Conservation (phyloP, 2,113 vertebrate species). For the Noturus placidus region DNA sequence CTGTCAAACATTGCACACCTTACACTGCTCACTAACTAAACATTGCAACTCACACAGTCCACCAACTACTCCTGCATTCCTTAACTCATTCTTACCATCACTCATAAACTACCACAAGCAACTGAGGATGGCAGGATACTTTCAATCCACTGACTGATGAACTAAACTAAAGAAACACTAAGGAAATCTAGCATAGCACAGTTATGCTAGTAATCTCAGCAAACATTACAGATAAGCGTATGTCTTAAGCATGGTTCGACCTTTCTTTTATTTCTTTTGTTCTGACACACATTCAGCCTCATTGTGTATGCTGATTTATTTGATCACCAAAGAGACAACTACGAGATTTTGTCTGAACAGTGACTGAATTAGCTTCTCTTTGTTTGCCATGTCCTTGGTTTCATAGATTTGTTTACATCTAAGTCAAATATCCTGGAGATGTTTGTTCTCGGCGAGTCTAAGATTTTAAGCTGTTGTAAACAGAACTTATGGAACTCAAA, state of each 20-base stretch:
- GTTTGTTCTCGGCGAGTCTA: constrained; percentile 19
- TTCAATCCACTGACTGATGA: neutral
- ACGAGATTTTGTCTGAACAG: constrained; percentile 22
- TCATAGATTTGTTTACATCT: constrained; percentile 32
- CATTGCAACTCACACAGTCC: neutral
- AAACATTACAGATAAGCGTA: neutral
- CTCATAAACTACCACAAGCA: neutral
- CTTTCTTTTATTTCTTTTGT: neutral
- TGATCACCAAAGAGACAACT: constrained; percentile 29
- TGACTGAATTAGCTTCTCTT: constrained; percentile 25
- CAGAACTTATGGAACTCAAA: constrained; percentile 2
- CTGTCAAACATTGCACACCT: constrained; percentile 15
- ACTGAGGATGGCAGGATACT: neutral
- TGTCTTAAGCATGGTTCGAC: neutral
- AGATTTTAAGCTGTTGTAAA: constrained; percentile 20
- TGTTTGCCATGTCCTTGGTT: constrained; percentile 15
- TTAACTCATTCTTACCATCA: neutral
- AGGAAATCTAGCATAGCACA: neutral
- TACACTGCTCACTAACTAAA: constrained; percentile 8
- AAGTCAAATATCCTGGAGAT: constrained; percentile 37
- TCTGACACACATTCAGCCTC: neutral
- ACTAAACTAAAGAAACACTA: neutral
- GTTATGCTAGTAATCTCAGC: neutral
- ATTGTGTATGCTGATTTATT: constrained; percentile 32
- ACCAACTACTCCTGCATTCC: neutral